Conservation (phyloP, 2,113 vertebrate species). For the Hypomesus transpacificus region DNA sequence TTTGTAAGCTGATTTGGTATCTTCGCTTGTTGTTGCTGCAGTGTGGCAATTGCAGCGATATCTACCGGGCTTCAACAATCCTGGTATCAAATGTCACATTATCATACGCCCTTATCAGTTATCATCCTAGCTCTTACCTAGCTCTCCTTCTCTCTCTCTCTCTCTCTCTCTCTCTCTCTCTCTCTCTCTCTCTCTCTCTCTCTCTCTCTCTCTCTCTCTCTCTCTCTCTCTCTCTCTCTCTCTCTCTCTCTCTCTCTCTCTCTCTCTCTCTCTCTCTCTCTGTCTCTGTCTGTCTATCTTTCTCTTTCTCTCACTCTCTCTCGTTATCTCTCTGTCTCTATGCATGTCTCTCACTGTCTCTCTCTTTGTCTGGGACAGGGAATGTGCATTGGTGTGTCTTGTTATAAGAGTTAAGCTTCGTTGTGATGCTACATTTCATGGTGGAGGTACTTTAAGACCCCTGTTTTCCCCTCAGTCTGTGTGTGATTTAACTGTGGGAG, state of each 20-base stretch:
- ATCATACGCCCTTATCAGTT: background rate
- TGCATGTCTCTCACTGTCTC: background rate
- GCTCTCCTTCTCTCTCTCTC: background rate
- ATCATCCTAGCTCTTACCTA: background rate
- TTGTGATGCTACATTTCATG: no score
- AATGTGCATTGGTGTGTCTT: no score
- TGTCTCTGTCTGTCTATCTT: background rate
- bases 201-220: background rate
- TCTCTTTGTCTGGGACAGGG: background rate
- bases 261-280: background rate
- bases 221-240: background rate
- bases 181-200: background rate
- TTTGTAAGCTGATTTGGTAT: no score
- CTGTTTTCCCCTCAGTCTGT: no score
- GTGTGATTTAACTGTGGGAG: no score
- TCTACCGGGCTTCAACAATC: no score
- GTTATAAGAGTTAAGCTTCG: no score
- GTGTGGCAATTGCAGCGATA: no score
- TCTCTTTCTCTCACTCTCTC: background rate
- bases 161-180: background rate
- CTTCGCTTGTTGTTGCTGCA: no score
- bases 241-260: background rate
- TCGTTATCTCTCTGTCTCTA: conserved; percentile 6
- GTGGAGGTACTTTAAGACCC: no score
- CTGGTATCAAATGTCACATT: background rate